Evolutionary conservation across 2,797 vertebrate genomes (phyloP).

Genomic region (Scyliorhinus canicula): DNA sequence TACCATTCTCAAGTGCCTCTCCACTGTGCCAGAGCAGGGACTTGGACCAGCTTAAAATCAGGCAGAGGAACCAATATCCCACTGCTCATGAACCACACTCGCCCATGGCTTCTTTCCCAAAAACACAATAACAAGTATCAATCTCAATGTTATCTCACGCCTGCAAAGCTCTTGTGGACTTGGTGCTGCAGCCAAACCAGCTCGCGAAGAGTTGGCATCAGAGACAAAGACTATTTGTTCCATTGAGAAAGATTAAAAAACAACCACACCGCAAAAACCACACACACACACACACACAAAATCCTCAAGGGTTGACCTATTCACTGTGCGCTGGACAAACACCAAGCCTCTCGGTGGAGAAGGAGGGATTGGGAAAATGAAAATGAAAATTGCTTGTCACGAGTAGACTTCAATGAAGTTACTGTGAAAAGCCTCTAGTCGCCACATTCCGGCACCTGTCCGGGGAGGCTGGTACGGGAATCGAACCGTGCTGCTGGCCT

Average conservation of each 20-base stretch:
- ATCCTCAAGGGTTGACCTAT: not conserved
- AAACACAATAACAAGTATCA: not conserved
- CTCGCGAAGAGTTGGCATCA: not conserved
- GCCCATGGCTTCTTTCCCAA: not conserved
- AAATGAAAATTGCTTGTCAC: no score
- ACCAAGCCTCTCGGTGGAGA: not conserved
- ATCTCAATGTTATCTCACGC: not conserved
- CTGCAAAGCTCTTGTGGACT: not conserved
- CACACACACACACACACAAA: no score
- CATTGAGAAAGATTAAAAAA: not conserved
- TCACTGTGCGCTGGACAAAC: not conserved
- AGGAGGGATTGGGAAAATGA: no score
- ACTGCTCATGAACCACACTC: not conserved
- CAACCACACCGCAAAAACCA: not conserved
- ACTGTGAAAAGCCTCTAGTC: no score
- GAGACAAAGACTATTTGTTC: not conserved
- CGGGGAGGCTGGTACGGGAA: no score
- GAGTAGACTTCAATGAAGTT: no score
- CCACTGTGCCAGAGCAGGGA: no score
- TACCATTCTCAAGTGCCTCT: not conserved
- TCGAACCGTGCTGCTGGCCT: no score
- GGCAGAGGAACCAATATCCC: not conserved
- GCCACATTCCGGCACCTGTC: no score
- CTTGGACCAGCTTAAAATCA: not conserved
- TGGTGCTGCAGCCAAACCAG: not conserved